Percentiles rank a stretch among this genome's conserved stretches.
These are phyloP conservation scores for Antedon mediterranea DNA, from an alignment of 53 echinoderm and acorn worm species.

Conservation along the genomic window DNA sequence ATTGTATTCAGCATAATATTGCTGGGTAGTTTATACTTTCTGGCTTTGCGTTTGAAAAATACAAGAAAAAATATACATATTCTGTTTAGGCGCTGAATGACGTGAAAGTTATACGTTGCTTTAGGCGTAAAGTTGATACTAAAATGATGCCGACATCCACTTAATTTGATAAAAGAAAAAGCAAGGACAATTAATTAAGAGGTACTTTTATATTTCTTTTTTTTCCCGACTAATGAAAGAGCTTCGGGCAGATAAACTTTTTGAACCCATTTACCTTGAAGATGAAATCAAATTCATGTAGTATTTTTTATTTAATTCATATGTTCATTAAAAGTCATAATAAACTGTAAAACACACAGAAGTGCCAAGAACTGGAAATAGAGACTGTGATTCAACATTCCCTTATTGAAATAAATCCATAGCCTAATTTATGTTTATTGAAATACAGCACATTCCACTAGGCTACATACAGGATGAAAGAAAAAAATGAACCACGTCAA, in stretches of 20 bases:
- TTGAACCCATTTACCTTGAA: neutral
- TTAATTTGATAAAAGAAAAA: neutral
- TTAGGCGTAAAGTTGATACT: too few species aligned
- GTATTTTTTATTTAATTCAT: neutral
- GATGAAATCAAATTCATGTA: neutral
- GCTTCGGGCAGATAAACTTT: neutral
- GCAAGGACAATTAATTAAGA: too few species aligned
- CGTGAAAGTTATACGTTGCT: too few species aligned
- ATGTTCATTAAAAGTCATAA: neutral
- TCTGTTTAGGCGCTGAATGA: neutral
- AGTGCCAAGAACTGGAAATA: neutral
- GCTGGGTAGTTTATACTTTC: too few species aligned
- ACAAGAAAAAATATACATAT: neutral
- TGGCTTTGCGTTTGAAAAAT: neutral
- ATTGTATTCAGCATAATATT: too few species aligned
- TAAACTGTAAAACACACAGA: neutral
- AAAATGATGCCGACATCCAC: neutral
- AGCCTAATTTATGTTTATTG: too few species aligned
- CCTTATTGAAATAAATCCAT: neutral
- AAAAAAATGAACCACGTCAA: too few species aligned
- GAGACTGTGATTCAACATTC: neutral
- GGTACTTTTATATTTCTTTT: neutral
- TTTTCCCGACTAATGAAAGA: neutral
- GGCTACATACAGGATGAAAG: too few species aligned
- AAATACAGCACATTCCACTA: too few species aligned